A percentile compares a stretch with the other conserved stretches of the same genome.
These are phyloP conservation scores for Enteromius viviparus DNA, from an alignment of 2,797 vertebrate species.

Conservation along the genomic window DNA sequence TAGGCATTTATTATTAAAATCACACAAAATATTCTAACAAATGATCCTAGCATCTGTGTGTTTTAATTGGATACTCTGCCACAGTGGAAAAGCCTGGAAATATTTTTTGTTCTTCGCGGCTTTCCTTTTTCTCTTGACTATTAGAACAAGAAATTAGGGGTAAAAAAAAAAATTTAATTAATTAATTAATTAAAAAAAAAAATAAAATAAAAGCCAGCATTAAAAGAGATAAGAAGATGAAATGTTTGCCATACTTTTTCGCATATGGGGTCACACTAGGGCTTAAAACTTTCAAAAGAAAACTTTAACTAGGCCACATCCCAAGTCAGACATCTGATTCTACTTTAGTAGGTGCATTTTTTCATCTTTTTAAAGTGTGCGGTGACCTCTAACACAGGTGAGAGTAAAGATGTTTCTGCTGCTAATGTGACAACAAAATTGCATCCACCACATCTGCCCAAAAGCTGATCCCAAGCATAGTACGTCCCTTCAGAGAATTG, in stretches of 20 bases:
- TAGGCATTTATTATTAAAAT: background rate
- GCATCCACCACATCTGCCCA: constrained; percentile 49
- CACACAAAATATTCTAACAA: background rate
- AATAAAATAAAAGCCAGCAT: background rate
- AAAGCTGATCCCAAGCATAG: constrained; percentile 45
- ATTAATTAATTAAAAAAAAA: no score
- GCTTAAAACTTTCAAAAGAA: background rate
- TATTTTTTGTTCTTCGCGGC: background rate
- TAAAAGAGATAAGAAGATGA: background rate
- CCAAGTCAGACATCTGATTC: constrained; percentile 25
- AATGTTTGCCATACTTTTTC: background rate
- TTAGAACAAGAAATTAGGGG: background rate
- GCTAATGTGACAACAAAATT: constrained; percentile 45
- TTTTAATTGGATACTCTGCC: background rate
- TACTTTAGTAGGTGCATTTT: constrained; percentile 7
- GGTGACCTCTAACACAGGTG: background rate
- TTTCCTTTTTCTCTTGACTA: background rate
- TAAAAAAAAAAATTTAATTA: background rate
- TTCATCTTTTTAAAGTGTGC: background rate
- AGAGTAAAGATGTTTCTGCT: constrained; percentile 10
- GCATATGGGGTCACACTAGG: constrained; percentile 2
- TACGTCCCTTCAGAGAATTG: constrained; percentile 24
- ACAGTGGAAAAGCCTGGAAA: background rate
- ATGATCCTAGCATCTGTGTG: background rate
- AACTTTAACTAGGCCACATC: constrained; percentile 17